Evolutionary conservation across 2,888 invertebrate species (phyloP), one percentile per base, ranked within the genome.

Genomic region (Hyles lineata): DNA sequence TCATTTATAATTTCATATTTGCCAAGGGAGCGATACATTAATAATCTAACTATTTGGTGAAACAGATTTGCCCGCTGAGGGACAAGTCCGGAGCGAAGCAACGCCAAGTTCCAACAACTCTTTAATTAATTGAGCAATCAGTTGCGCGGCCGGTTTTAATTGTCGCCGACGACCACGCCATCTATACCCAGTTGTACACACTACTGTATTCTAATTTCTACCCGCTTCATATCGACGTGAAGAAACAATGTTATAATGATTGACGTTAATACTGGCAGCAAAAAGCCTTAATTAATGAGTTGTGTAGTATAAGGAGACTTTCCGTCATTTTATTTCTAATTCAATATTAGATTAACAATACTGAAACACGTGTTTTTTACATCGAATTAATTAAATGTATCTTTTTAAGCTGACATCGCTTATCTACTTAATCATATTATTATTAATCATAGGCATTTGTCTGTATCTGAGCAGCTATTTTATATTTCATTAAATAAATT

Each of bases 41-140:
- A 43, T 43, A 43, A 35, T 35, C 15, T 11, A 11, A 15, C 43
- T 43, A 43, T 43, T 43, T 60, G 25, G 25, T 23, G 23, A 59
- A 59, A 59, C 11, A 32, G 8, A 62, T 35, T n/a, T 35, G 17
- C 29, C 0, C 55, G 55, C n/a, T 32, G 11, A 9, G 62, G n/a
- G 35, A 62, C 62, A 23, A 52, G 52, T n/a, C 32, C 55, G 62
- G 17, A 2, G 29, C 60, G 25, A n/a, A 70, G 5, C 71, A 23
- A 50, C 50, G 75, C 78, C 76, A 82, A 81, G 78, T 83, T 76
- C 75, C 70, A 78, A 82, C 78, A 77, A 76, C 78, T 76, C 76
- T 81, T 78, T 84, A 85, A 86, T 85, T 83, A 85, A 85, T 81
- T 75, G 80, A 80, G 74, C 81, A 76, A 77, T 81, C 79, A 72